Conservation (phyloP, 2,888 invertebrate species). For the Eupithecia dodoneata region DNA sequence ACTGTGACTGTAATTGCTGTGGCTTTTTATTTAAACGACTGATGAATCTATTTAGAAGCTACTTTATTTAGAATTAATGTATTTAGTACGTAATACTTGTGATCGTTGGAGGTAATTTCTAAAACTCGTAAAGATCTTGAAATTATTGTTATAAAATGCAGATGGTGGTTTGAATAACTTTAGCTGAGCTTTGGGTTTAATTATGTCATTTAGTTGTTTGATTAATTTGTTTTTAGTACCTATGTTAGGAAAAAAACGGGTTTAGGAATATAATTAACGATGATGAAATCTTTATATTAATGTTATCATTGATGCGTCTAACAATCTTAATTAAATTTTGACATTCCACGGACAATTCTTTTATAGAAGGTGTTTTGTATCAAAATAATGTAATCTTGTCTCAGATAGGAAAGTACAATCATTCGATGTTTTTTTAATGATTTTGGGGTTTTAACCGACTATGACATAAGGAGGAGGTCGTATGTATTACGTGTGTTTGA, state of each 20-base stretch:
- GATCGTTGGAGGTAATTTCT: conserved; percentile 36
- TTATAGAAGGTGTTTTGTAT: background rate
- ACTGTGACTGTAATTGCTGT: conserved; percentile 49
- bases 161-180: conserved; percentile 21
- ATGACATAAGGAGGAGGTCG: too few species aligned
- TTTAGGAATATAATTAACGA: background rate
- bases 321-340: background rate
- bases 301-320: background rate
- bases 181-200: conserved; percentile 22
- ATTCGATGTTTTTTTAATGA: too few species aligned
- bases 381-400: background rate
- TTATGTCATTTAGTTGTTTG: conserved; percentile 22
- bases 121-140: conserved; percentile 19
- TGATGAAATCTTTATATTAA: background rate
- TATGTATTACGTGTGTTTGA: too few species aligned
- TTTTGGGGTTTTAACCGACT: background rate
- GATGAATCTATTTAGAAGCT: conserved; percentile 42
- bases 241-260: background rate
- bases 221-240: conserved; percentile 15
- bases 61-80: conserved; percentile 33
- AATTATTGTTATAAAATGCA: conserved; percentile 24
- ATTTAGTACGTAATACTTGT: conserved; percentile 38
- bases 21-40: conserved; percentile 43
- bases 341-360: background rate
- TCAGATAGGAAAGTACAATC: background rate